These are phyloP conservation scores for Tetrao urogallus DNA, from an alignment of 2,113 vertebrate genomes.

Conservation along the genomic window DNA sequence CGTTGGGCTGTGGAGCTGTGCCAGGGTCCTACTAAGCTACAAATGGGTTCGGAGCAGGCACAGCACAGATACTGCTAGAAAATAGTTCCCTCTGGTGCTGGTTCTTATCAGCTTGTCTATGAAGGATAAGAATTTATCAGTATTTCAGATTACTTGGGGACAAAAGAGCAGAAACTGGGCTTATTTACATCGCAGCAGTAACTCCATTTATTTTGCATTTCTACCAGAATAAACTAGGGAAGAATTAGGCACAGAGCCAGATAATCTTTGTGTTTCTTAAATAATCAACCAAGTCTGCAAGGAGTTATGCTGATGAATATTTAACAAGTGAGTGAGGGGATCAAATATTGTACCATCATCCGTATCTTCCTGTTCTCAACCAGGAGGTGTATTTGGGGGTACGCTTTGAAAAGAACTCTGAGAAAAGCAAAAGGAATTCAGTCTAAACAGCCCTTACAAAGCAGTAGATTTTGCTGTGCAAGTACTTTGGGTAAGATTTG, in stretches of 20 bases:
- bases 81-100: conserved; percentile 33
- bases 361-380: background rate
- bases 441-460: background rate
- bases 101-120: conserved; percentile 13
- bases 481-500: background rate
- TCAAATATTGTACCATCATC: background rate
- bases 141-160: background rate
- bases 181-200: conserved; percentile 16
- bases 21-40: conserved; percentile 35
- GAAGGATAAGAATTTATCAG: conserved; percentile 25
- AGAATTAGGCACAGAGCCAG: conserved; percentile 15
- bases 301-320: conserved; percentile 6
- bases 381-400: background rate
- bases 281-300: conserved; percentile 14
- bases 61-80: background rate
- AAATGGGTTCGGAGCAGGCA: conserved; percentile 49
- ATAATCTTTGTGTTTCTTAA: conserved; percentile 37
- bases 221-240: conserved; percentile 1
- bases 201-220: conserved; percentile 34
- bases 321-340: background rate
- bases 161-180: conserved; percentile 27
- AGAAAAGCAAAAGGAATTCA: background rate
- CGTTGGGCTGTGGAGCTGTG: conserved; percentile 6
- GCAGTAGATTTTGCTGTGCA: background rate
- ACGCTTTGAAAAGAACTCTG: background rate